Base-by-base conservation (phyloP, 2,797 vertebrate species). In the Halcyon leucocephala region DNA sequence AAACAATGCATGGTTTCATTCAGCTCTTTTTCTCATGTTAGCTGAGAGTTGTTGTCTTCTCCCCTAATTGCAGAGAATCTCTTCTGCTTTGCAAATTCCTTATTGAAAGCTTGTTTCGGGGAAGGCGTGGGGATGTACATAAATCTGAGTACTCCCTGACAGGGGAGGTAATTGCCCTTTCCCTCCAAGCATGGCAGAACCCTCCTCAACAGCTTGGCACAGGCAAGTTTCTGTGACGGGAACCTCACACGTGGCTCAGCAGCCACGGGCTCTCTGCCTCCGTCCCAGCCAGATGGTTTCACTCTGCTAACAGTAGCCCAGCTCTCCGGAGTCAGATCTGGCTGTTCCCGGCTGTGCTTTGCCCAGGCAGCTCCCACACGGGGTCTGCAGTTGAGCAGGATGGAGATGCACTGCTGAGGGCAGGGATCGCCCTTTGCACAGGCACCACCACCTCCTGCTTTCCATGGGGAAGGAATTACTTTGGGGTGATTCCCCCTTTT, bases 11-110 rank as follows among this genome's bases (percentile, higher is more conserved):
- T 12, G 41, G n/a, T 60, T 96, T 94, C 89, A 82, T 62, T 74
- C 15, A 1, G 19, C 82, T 78, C 42, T 81, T 89, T 90, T 89
- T 71, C 82, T 91, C 14, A 1, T 81, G 92, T 51, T 92, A 85
- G 96, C 95, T 96, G 89, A 95, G 85, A 66, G 92, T 95, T 82
- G 92, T 95, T 82, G 65, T 55, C 60, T 85, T 96, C 91, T 94
- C 62, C 31, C 54, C 85, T 82, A 93, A 86, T 81, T 97, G 95
- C 81, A 64, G 76, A 82, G 95, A 84, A 85, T 92, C 65, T 57
- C 90, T 96, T 69, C 73, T 78, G 84, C 51, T 79, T 81, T 69
- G 73, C 67, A 49, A 31, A 95, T 97, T 91, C 91, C 72, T 92
- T 69, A 69, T 54, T 66, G 83, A 81, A 94, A 88, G 77, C 78